A percentile compares a stretch with the other conserved stretches of the same genome.
Conservation (phyloP, 2,888 invertebrate species). For the Biston stratarius region DNA sequence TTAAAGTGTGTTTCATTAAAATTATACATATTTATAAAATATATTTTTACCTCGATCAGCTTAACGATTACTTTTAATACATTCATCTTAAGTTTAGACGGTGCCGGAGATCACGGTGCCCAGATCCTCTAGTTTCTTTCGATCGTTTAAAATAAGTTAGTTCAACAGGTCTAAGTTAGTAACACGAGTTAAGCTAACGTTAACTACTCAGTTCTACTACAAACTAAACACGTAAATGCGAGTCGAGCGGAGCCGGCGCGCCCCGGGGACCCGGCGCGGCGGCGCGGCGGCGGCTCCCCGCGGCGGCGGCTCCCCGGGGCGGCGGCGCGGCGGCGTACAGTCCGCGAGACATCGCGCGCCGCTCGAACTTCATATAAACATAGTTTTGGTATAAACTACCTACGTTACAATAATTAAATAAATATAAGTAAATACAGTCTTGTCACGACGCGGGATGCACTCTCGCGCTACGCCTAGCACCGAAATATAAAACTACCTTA, state of each 20-base stretch:
- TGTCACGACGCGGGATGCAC: constrained; percentile 58
- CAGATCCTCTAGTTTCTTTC: too few species aligned
- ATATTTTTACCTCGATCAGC: background rate
- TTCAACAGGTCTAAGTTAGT: too few species aligned
- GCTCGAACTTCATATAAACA: constrained; percentile 32
- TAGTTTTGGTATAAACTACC: constrained; percentile 50
- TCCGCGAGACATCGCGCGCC: constrained; percentile 37
- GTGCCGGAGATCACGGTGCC: too few species aligned
- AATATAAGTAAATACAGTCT: constrained; percentile 65
- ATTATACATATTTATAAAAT: background rate
- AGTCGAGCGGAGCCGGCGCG: constrained; percentile 34
- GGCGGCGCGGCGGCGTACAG: too few species aligned
- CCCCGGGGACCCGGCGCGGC: too few species aligned
- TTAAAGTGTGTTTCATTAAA: constrained; percentile 13
- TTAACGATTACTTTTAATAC: background rate
- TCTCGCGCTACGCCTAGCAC: constrained; percentile 55
- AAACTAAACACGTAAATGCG: constrained; percentile 39
- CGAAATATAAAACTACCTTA: constrained; percentile 38
- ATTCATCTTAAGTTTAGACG: too few species aligned
- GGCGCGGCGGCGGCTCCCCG: too few species aligned
- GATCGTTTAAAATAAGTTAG: too few species aligned
- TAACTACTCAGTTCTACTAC: background rate
- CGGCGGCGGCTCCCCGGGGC: too few species aligned
- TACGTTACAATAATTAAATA: constrained; percentile 38
- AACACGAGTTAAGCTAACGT: too few species aligned